Percentiles rank a stretch among this genome's conserved stretches.
Conservation (phyloP, 2,113 vertebrate genomes). For the Corythornis vintsioides region DNA sequence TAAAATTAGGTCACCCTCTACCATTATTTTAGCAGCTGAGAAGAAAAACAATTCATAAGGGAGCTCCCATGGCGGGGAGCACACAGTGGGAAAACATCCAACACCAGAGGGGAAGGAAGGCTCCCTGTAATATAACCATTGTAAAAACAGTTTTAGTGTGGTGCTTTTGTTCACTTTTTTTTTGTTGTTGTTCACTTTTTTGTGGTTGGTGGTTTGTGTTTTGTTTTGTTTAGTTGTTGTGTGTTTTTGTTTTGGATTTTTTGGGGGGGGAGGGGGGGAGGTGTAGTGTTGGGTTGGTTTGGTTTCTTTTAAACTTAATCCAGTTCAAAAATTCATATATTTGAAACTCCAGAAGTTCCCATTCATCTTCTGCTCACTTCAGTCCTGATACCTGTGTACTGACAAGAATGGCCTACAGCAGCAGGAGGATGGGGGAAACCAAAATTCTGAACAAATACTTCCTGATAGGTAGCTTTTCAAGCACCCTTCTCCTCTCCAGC, state of each 20-base stretch:
- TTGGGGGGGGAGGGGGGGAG: no score
- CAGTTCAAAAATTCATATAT: conserved; percentile 20
- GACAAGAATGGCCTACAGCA: not conserved
- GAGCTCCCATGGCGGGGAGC: not conserved
- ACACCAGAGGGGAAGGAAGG: not conserved
- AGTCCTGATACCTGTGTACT: not conserved
- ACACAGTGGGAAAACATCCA: conserved; percentile 10
- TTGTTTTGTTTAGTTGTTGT: not conserved
- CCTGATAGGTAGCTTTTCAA: not conserved
- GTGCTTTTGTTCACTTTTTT: not conserved
- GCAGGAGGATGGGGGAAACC: not conserved
- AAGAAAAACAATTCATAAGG: conserved; percentile 44
- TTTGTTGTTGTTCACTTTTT: not conserved
- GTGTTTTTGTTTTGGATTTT: not conserved
- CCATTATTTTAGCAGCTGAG: conserved; percentile 41
- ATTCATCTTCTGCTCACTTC: not conserved
- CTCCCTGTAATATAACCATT: conserved; percentile 17
- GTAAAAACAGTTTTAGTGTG: not conserved
- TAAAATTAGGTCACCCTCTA: conserved; percentile 57
- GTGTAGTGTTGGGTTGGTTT: not conserved
- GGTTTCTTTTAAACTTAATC: not conserved
- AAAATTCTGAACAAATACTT: conserved; percentile 5
- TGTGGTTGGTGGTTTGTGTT: no score
- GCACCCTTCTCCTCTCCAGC: not conserved
- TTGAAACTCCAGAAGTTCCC: conserved; percentile 12